A percentile compares a stretch with the other conserved stretches of the same genome.
Evolutionary conservation across 2,113 vertebrate genomes (phyloP).

Genomic region (Elaphurus davidianus): DNA sequence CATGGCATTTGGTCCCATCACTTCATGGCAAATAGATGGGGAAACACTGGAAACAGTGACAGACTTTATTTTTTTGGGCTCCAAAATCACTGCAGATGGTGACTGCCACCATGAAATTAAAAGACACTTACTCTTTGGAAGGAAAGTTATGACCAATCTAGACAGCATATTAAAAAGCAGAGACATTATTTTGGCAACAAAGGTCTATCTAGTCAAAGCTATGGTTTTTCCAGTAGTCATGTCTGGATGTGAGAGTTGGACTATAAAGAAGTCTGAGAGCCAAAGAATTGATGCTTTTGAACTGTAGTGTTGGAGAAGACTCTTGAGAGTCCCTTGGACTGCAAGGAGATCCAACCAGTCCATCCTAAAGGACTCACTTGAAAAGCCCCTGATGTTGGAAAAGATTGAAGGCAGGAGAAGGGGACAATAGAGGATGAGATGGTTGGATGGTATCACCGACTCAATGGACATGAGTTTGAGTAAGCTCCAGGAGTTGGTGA

Average conservation of each 20-base stretch:
- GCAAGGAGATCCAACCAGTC: background rate
- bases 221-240: background rate
- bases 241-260: background rate
- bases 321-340: background rate
- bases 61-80: accelerated
- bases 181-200: background rate
- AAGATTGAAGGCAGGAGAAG: background rate
- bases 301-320: background rate
- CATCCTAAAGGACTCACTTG: background rate
- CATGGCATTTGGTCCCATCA: background rate
- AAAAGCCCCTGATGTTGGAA: background rate
- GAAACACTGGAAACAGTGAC: background rate
- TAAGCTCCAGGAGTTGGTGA: background rate
- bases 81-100: background rate
- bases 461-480: background rate
- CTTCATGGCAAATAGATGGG: background rate
- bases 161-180: background rate
- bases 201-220: background rate
- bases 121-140: background rate
- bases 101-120: background rate
- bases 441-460: background rate
- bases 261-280: background rate
- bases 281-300: background rate
- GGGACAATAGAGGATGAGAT: background rate
- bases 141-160: background rate